Evolutionary conservation across 1,140 invertebrate species (phyloP).

Genomic region (Caenorhabditis tropicalis): DNA sequence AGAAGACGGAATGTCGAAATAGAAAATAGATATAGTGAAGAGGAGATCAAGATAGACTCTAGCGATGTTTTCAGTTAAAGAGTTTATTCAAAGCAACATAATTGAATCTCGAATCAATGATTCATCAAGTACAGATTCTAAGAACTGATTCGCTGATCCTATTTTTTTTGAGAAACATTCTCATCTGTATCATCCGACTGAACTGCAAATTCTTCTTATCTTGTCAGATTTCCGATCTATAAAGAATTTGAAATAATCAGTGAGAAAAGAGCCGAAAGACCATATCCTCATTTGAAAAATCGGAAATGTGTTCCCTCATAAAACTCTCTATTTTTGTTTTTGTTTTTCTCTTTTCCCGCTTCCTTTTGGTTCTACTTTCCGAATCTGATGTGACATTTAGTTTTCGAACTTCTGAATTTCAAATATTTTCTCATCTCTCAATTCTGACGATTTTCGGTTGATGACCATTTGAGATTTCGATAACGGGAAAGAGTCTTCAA

Average conservation of each 20-base stretch:
- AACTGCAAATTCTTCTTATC: too few species aligned
- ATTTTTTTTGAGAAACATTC: neutral
- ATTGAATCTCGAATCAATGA: too few species aligned
- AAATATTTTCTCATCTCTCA: neutral
- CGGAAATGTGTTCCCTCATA: constrained; percentile 17
- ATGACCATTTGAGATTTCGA: neutral
- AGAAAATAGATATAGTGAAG: too few species aligned
- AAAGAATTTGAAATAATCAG: neutral
- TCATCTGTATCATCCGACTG: neutral
- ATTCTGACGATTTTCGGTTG: constrained; percentile 1
- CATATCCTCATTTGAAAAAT: neutral
- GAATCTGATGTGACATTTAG: constrained; percentile 1
- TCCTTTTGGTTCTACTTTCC: neutral
- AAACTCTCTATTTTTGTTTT: neutral
- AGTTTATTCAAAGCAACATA: too few species aligned
- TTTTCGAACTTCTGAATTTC: constrained; percentile 12
- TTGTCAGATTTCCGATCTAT: too few species aligned
- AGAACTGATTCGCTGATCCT: too few species aligned
- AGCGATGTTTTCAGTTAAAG: too few species aligned
- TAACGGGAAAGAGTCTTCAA: neutral
- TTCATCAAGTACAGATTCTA: too few species aligned
- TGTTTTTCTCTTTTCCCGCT: neutral
- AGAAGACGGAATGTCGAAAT: neutral
- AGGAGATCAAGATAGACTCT: too few species aligned
- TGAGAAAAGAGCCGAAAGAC: neutral